These are phyloP conservation scores for Aspidapion aeneum DNA, from an alignment of 2,888 invertebrate species.

Conservation along the genomic window DNA sequence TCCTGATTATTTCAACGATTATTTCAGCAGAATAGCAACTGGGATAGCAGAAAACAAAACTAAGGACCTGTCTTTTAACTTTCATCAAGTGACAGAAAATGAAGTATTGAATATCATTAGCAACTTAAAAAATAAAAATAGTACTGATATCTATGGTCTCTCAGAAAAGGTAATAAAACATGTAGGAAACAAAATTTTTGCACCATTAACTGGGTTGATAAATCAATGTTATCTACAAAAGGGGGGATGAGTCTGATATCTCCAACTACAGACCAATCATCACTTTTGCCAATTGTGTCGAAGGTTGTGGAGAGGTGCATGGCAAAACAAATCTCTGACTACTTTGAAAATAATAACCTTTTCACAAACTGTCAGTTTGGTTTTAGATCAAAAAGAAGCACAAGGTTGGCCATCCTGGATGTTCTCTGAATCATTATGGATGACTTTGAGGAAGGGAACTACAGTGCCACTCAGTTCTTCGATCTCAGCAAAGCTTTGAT, in stretches of 20 bases:
- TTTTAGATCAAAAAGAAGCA: not conserved
- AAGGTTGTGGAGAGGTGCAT: constrained; percentile 17
- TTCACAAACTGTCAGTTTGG: not conserved
- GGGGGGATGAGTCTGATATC: not conserved
- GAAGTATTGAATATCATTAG: constrained; percentile 2
- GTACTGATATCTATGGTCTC: constrained; percentile 8
- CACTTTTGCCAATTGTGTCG: constrained; percentile 8
- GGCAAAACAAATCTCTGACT: not conserved
- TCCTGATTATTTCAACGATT: too few relatives aligned
- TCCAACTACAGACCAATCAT: not conserved
- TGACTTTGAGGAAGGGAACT: not conserved
- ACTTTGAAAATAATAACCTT: not conserved
- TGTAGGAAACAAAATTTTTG: constrained; percentile 5
- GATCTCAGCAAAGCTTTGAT: not conserved
- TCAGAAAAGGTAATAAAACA: constrained; percentile 4
- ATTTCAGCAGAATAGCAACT: too few relatives aligned
- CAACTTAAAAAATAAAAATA: constrained; percentile 12
- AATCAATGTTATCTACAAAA: not conserved
- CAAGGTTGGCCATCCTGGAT: not conserved
- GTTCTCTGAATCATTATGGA: not conserved
- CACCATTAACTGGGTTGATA: not conserved
- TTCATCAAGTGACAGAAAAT: not conserved
- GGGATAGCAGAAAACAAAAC: too few relatives aligned
- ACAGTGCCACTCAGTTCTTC: not conserved
- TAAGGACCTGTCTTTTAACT: too few relatives aligned